These are phyloP conservation scores for Steinernema khuongi DNA, from an alignment of 1,140 invertebrate species.

Conservation along the genomic window DNA sequence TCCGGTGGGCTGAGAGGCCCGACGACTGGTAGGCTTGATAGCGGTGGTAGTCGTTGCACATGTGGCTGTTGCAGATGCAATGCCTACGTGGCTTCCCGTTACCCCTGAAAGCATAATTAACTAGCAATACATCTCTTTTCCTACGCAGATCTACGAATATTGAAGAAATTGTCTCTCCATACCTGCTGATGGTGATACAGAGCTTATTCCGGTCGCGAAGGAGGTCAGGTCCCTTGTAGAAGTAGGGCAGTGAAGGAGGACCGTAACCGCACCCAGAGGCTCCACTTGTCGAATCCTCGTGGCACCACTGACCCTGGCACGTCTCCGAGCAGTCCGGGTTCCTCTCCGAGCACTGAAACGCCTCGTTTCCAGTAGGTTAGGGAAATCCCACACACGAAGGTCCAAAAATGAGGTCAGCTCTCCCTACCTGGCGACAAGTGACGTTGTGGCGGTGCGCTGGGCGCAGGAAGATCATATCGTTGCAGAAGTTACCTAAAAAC, in stretches of 20 bases:
- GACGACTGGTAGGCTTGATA: slow-evolving; percentile 11
- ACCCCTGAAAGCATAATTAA: slow-evolving; percentile 31
- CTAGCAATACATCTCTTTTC: too few species aligned
- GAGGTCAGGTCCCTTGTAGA: slow-evolving; percentile 48
- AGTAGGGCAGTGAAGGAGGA: slow-evolving; percentile 52
- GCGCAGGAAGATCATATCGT: slow-evolving; percentile 46
- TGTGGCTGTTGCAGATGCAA: slow-evolving; percentile 48
- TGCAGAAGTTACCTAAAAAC: slow-evolving; percentile 48
- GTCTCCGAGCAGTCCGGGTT: slow-evolving; percentile 43
- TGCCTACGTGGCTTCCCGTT: slow-evolving; percentile 39
- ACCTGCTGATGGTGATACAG: slow-evolving; percentile 46
- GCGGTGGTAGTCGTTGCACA: slow-evolving; percentile 37
- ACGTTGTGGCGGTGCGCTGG: slow-evolving; percentile 38
- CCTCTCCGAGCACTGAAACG: slow-evolving; percentile 38
- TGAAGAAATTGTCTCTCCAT: not conserved
- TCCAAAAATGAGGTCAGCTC: slow-evolving; percentile 26
- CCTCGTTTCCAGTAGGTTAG: too few species aligned
- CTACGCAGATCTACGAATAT: too few species aligned
- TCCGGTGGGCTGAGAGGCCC: not conserved
- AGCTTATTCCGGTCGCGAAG: slow-evolving; percentile 42
- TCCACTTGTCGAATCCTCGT: slow-evolving; percentile 45
- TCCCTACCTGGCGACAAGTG: slow-evolving; percentile 43
- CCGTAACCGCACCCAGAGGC: slow-evolving; percentile 52
- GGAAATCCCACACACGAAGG: slow-evolving; percentile 24
- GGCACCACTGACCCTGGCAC: slow-evolving; percentile 51